phyloP scores from a whole-genome alignment of 2,888 invertebrate genomes.

The Perizoma flavofasciatum region DNA sequence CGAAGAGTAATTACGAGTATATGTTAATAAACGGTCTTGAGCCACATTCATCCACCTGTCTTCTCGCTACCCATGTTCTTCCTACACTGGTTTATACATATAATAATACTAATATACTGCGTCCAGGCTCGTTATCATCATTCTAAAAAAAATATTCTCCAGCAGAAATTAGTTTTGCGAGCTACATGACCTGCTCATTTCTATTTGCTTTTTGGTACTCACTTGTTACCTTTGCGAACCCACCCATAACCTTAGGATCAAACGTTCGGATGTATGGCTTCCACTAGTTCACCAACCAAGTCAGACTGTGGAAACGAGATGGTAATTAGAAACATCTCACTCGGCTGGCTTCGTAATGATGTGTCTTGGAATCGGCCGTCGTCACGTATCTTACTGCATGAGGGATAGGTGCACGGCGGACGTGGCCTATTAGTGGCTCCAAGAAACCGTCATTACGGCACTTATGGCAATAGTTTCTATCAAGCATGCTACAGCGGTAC shows the following conservation, averaged over 20 bases:
- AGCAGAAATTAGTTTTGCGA: no score
- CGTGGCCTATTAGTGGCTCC: conserved; percentile 53
- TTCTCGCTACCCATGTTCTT: no score
- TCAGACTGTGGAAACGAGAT: not conserved
- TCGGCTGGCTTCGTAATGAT: conserved; percentile 25
- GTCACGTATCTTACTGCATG: conserved; percentile 25
- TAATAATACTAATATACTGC: no score
- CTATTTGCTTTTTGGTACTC: no score
- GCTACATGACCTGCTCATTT: no score
- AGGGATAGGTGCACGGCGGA: conserved; percentile 47
- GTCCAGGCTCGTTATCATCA: no score
- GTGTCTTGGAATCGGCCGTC: conserved; percentile 19
- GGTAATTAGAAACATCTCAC: conserved; percentile 27
- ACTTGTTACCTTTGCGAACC: no score
- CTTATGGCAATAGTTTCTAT: conserved; percentile 42
- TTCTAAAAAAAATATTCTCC: no score
- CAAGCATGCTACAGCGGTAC: conserved; percentile 4
- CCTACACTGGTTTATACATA: no score
- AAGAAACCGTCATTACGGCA: conserved; percentile 57
- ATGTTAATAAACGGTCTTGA: no score
- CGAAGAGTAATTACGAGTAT: no score
- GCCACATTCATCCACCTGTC: no score
- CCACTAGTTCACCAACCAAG: not conserved
- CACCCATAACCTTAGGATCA: not conserved
- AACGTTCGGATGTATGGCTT: not conserved